A percentile compares a stretch with the other conserved stretches of the same genome.
Evolutionary conservation across 2,113 vertebrate genomes (phyloP).

Genomic region (Syngnathoides biaculeatus): DNA sequence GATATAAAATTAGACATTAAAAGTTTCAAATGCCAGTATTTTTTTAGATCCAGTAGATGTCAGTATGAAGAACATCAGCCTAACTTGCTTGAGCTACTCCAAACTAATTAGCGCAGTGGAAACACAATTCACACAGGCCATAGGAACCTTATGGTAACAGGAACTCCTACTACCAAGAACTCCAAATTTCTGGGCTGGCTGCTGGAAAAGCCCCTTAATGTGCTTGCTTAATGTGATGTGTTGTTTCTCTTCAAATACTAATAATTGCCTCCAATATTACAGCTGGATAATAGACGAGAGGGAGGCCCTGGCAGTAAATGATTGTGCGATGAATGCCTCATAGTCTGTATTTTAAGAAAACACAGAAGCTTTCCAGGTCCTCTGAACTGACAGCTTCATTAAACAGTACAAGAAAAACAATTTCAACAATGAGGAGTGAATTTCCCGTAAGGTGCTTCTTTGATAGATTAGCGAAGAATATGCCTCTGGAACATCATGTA

Average conservation of each 20-base stretch:
- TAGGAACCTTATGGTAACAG: too few relatives aligned
- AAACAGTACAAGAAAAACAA: neutral
- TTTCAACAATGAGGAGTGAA: neutral
- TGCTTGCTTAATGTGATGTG: neutral
- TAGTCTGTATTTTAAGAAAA: neutral
- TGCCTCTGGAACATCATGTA: neutral
- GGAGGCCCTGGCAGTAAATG: neutral
- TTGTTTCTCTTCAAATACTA: neutral
- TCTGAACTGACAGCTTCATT: neutral
- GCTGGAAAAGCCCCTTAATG: neutral
- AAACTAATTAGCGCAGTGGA: too few relatives aligned
- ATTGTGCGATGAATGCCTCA: neutral
- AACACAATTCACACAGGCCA: too few relatives aligned
- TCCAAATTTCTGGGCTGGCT: too few relatives aligned
- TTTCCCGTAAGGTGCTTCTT: neutral
- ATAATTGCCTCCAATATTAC: neutral
- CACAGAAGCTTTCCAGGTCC: neutral
- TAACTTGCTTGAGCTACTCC: too few relatives aligned
- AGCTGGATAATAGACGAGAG: neutral
- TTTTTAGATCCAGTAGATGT: too few relatives aligned
- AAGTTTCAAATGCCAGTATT: too few relatives aligned
- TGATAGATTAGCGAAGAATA: neutral
- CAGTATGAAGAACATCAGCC: too few relatives aligned
- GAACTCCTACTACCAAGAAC: too few relatives aligned
- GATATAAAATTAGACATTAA: too few relatives aligned